A percentile compares a stretch with the other conserved stretches of the same genome.
Evolutionary conservation across 2,888 invertebrate species (phyloP).

Genomic region (Nymphalis urticae): DNA sequence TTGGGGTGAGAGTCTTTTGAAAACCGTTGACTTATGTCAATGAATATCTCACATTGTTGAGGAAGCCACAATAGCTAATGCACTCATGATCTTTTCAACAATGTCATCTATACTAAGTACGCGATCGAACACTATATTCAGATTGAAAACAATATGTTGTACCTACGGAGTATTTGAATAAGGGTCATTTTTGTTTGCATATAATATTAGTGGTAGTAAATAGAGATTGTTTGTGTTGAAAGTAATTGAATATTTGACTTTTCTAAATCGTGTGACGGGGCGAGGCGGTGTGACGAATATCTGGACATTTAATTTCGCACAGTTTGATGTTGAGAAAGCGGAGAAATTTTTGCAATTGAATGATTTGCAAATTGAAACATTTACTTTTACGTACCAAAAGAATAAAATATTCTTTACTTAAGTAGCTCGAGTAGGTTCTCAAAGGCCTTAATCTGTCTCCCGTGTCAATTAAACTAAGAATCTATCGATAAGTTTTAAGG

Average conservation of each 20-base stretch:
- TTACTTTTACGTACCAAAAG: background rate
- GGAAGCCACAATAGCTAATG: constrained; percentile 70
- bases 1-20: constrained; percentile 42
- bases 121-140: constrained; percentile 34
- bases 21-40: constrained; percentile 67
- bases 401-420: too few relatives aligned
- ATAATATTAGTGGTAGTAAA: constrained; percentile 8
- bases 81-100: constrained; percentile 78
- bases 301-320: constrained; percentile 28
- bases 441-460: too few relatives aligned
- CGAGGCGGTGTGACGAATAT: constrained; percentile 45
- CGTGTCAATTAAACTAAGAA: too few relatives aligned
- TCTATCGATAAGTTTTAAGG: too few relatives aligned
- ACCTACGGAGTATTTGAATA: constrained; percentile 1
- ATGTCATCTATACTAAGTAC: constrained; percentile 78
- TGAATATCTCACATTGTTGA: constrained; percentile 61
- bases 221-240: constrained; percentile 42
- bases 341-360: constrained; percentile 8
- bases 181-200: constrained; percentile 14
- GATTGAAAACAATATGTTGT: constrained; percentile 25
- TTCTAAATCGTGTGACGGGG: constrained; percentile 76
- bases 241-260: constrained; percentile 80
- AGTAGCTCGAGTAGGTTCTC: too few relatives aligned
- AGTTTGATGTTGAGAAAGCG: constrained; percentile 24
- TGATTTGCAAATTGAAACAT: constrained; percentile 10